Conservation (phyloP, 1,140 invertebrate species). For the Papilio polyxenes region DNA sequence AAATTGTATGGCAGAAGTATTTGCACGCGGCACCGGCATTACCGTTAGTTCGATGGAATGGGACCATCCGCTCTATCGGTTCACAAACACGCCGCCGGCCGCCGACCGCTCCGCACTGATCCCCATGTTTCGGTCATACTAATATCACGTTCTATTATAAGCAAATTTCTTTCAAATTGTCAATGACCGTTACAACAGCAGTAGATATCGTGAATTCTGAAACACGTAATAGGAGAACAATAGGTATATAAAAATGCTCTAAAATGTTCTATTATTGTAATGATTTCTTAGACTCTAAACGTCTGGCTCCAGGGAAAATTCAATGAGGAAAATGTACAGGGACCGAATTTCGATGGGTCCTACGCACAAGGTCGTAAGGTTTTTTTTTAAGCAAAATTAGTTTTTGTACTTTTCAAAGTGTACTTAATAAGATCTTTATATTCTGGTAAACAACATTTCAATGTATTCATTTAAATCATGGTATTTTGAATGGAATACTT, state of each 20-base stretch:
- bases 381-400: not conserved
- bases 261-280: not conserved
- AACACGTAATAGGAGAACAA: not conserved
- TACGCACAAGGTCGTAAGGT: not conserved
- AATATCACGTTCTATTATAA: not conserved
- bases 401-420: not conserved
- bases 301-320: too few species aligned
- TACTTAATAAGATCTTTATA: not conserved
- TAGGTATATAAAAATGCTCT: not conserved
- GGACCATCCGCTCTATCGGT: slow-evolving; percentile 71
- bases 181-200: not conserved
- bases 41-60: slow-evolving; percentile 72
- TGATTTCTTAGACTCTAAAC: not conserved
- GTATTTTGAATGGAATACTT: too few species aligned
- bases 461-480: too few species aligned
- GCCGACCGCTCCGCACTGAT: slow-evolving; percentile 17
- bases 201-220: not conserved
- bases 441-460: too few species aligned
- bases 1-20: slow-evolving; percentile 55
- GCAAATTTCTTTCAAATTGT: not conserved
- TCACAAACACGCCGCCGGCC: slow-evolving; percentile 44
- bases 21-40: slow-evolving; percentile 54
- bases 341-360: not conserved
- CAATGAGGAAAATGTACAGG: not conserved
- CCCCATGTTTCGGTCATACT: slow-evolving; percentile 8